Percentiles rank a stretch among this genome's conserved stretches.
phyloP scores from a whole-genome alignment of 2,797 vertebrate species.

The Tokudaia muenninki region DNA sequence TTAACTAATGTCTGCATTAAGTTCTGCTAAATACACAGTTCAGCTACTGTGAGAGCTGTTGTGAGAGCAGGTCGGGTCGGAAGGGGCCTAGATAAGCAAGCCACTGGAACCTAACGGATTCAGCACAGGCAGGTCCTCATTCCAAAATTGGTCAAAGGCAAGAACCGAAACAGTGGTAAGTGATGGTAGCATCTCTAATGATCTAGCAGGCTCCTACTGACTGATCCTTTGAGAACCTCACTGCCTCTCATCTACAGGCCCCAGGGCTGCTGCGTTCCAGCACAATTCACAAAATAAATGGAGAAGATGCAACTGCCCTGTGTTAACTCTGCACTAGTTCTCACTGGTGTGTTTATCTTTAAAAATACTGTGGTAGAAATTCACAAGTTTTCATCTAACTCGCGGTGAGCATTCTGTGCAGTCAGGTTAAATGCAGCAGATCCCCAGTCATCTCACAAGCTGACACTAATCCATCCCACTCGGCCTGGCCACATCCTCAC shows the following conservation, averaged over 20 bases:
- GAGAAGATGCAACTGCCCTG: neutral
- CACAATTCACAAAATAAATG: neutral
- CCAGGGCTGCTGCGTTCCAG: neutral
- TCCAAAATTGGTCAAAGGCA: slow-evolving; percentile 3
- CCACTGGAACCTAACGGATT: neutral
- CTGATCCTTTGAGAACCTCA: neutral
- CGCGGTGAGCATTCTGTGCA: neutral
- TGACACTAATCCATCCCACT: neutral
- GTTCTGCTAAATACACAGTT: neutral
- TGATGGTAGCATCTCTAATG: neutral
- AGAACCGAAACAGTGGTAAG: neutral
- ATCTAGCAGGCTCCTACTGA: neutral
- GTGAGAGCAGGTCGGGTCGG: neutral
- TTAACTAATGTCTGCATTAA: neutral
- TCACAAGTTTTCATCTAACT: neutral
- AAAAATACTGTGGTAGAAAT: neutral
- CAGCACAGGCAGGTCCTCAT: neutral
- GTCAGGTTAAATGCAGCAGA: neutral
- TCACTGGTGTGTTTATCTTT: neutral
- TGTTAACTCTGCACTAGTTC: neutral
- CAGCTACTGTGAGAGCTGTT: neutral
- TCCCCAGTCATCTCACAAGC: neutral
- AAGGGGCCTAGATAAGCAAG: neutral
- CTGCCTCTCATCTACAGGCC: neutral
- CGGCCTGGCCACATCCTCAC: neutral